A percentile compares a stretch with the other conserved stretches of the same genome.
Conservation (phyloP, 2,113 vertebrate species). For the Plecotus auritus region DNA sequence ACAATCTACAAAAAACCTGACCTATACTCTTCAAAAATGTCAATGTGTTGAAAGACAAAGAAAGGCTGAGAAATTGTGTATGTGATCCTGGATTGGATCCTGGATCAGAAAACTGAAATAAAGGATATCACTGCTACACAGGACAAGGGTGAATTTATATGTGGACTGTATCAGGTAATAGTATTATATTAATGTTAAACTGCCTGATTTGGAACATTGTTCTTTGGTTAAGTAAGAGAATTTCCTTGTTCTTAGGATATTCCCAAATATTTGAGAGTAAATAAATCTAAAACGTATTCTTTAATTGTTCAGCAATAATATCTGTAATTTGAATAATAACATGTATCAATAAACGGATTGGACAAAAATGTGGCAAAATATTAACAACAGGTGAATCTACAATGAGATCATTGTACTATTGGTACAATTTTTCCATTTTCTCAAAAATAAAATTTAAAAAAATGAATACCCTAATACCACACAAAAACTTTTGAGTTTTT, state of each 20-base stretch:
- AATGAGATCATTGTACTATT: neutral
- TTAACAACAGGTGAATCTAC: constrained; percentile 14
- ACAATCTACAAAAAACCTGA: constrained; percentile 68
- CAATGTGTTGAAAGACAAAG: constrained; percentile 55
- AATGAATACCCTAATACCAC: constrained; percentile 15
- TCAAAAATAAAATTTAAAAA: constrained; percentile 32
- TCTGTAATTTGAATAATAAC: neutral
- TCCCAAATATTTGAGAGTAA: constrained; percentile 30
- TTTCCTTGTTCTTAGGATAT: constrained; percentile 25
- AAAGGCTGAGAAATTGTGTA: constrained; percentile 22
- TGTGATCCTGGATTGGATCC: constrained; percentile 42
- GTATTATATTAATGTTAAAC: neutral
- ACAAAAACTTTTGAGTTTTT: constrained; percentile 17
- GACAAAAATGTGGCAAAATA: constrained; percentile 34
- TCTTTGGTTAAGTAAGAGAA: constrained; percentile 49
- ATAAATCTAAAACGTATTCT: constrained; percentile 36
- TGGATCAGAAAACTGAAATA: constrained; percentile 47
- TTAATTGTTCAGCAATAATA: constrained; percentile 34
- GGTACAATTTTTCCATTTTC: neutral
- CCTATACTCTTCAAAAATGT: constrained; percentile 58
- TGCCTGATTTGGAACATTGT: neutral
- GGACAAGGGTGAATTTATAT: constrained; percentile 36
- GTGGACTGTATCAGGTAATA: neutral
- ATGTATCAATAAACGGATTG: constrained; percentile 2
- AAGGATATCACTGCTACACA: constrained; percentile 28